Evolutionary conservation across 2,797 vertebrate genomes (phyloP), one percentile per base, ranked within the genome.

Genomic region (Botia almorhae): DNA sequence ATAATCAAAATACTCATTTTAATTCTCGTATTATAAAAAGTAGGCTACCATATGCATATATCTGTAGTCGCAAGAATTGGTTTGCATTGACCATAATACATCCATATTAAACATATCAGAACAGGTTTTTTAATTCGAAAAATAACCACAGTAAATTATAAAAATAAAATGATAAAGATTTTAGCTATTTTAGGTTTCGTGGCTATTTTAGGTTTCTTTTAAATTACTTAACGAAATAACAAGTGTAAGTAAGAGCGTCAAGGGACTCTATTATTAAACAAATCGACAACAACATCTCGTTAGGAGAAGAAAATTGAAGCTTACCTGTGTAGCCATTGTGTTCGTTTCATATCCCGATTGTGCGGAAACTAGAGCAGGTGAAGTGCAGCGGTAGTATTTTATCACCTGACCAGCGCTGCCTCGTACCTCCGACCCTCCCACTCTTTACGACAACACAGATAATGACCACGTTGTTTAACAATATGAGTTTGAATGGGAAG

Each of bases 301-400:
- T 74, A 1, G n/a, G 19, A 0, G 6, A 13, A 23, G 13, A 26
- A 72, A 26, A 74, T 1, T 43, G 13, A 16, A 17, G 48, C 78
- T 76, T 82, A 89, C 87, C 85, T 89, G 74, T 64, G 69, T 10
- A 12, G 82, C 83, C 87, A 87, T 88, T 74, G 67, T 3, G 82
- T 63, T 51, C 13, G 53, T 60, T 76, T 78, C 48, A 61, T 46
- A 56, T 80, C 74, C 67, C 55, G 69, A 65, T 69, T 51, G 77
- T 50, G 73, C 65, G 60, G 72, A 77, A 81, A 84, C 76, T 82
- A 61, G 23, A 29, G 65, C 65, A 81, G 72, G 53, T 84, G 19
- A 83, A 39, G 71, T 67, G 63, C 26, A 70, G 68, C 71, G 75
- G 51, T 46, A 6, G 76, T 75, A 74, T 87, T 76, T 78, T 8